A percentile compares a stretch with the other conserved stretches of the same genome.
These are phyloP conservation scores for Pluvianellus socialis DNA, from an alignment of 2,113 vertebrate species.

Conservation along the genomic window DNA sequence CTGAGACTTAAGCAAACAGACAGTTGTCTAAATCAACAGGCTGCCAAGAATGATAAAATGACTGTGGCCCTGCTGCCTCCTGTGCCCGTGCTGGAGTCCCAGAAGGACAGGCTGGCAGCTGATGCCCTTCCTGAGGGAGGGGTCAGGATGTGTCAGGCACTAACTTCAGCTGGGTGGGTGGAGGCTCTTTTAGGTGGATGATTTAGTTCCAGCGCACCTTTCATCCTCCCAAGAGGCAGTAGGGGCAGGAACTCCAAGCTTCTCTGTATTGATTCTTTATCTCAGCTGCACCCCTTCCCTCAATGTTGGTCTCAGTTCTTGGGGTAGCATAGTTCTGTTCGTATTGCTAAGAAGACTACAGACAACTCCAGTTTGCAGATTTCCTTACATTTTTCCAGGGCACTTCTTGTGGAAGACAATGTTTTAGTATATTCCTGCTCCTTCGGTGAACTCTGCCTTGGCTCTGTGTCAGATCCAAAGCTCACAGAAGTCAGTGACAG, in stretches of 20 bases:
- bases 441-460: neutral
- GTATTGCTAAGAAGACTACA: neutral
- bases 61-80: neutral
- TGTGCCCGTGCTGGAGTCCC: neutral
- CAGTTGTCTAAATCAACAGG: neutral
- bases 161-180: neutral
- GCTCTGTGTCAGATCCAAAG: neutral
- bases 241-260: neutral
- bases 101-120: neutral
- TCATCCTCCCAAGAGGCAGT: neutral
- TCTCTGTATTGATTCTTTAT: neutral
- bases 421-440: neutral
- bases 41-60: neutral
- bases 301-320: neutral
- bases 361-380: neutral
- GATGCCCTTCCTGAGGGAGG: conserved; percentile 1
- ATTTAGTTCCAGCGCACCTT: conserved; percentile 38
- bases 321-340: neutral
- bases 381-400: neutral
- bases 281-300: neutral
- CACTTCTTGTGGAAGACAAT: neutral
- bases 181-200: neutral
- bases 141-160: conserved; percentile 3
- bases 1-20: neutral
- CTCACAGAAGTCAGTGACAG: neutral